These are phyloP conservation scores for Hirtodrosophila cameraria DNA, from an alignment of 2,888 invertebrate species.

Conservation along the genomic window DNA sequence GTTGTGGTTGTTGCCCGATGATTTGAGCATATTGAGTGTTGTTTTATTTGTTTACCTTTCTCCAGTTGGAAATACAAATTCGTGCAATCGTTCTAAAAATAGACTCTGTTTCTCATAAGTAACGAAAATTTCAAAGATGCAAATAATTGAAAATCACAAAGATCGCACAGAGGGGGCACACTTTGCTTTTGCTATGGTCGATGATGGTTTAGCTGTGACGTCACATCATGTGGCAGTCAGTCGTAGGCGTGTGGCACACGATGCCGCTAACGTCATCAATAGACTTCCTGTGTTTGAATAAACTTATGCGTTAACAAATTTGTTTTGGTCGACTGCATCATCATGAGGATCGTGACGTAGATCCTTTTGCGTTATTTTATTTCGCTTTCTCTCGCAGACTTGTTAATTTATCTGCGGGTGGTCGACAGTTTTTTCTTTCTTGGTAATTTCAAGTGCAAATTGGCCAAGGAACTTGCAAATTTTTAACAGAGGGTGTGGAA, in stretches of 20 bases:
- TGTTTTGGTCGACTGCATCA: conserved; percentile 50
- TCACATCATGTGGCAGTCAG: conserved; percentile 37
- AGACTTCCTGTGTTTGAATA: conserved; percentile 1
- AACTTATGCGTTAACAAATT: conserved; percentile 12
- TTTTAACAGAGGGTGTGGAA: conserved; percentile 4
- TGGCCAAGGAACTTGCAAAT: conserved; percentile 27
- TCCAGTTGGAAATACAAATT: conserved; percentile 30
- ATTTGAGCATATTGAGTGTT: conserved; percentile 13
- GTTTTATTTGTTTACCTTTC: conserved; percentile 40
- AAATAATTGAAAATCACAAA: conserved; percentile 17
- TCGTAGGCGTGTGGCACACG: conserved; percentile 39
- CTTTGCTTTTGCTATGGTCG: conserved; percentile 10
- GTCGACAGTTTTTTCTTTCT: conserved; percentile 34
- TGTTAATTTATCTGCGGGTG: conserved; percentile 41
- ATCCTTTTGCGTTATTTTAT: conserved; percentile 1
- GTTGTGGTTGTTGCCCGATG: conserved; percentile 7
- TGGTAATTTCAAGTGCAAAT: conserved; percentile 48
- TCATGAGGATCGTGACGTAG: conserved; percentile 30
- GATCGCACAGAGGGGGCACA: conserved; percentile 40
- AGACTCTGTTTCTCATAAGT: conserved; percentile 39
- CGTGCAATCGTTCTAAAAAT: conserved; percentile 71
- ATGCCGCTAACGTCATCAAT: conserved; percentile 51
- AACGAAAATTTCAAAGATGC: conserved; percentile 29
- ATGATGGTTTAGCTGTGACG: conserved; percentile 43
- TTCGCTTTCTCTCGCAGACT: background rate